Base-by-base conservation (phyloP, 2,888 invertebrate species). In the Chalcis sispes region DNA sequence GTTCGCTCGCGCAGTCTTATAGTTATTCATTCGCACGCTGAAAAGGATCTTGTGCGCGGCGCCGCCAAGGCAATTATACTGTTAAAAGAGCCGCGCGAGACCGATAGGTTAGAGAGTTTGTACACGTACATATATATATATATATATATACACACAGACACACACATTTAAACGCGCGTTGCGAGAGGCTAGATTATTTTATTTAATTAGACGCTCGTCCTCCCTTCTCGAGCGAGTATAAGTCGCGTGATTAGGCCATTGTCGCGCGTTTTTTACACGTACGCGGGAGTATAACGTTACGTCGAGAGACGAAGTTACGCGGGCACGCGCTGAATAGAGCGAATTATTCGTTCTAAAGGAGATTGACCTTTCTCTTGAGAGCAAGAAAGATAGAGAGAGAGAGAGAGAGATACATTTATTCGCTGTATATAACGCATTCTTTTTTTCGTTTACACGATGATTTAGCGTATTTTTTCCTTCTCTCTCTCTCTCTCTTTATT, bases 41-140 rank as follows among this genome's bases (percentile, higher is more conserved):
- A n/a, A n/a, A n/a, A n/a, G n/a, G n/a, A n/a, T n/a, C n/a, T n/a
- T 23, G 48, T 15, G 54, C 46, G 29, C 29, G 62, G 15, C 23
- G 46, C 27, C 13, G 27, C 10, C 54, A 50, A 8, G 56, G 29
- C 36, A 62, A 54, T 62, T 62, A n/a, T n/a, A 64, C 48, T 25
- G 36, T 27, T 72, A 48, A 72, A 65, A 58, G 65, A 36, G 56
- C 40, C 56, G 72, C 54, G 52, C 56, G 42, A 46, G 29, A n/a
- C n/a, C 59, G 70, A 56, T 58, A 69, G 58, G 69, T 58, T 48
- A 48, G n/a, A n/a, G n/a, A n/a, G n/a, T n/a, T n/a, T n/a, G n/a
- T n/a, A n/a, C n/a, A n/a, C n/a, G n/a, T n/a, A n/a, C n/a, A n/a
- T n/a, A n/a, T n/a, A n/a, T n/a, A n/a, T n/a, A n/a, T n/a, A n/a